Evolutionary conservation across 2,888 invertebrate genomes (phyloP).

Genomic region (Heteromyza rotundicornis): DNA sequence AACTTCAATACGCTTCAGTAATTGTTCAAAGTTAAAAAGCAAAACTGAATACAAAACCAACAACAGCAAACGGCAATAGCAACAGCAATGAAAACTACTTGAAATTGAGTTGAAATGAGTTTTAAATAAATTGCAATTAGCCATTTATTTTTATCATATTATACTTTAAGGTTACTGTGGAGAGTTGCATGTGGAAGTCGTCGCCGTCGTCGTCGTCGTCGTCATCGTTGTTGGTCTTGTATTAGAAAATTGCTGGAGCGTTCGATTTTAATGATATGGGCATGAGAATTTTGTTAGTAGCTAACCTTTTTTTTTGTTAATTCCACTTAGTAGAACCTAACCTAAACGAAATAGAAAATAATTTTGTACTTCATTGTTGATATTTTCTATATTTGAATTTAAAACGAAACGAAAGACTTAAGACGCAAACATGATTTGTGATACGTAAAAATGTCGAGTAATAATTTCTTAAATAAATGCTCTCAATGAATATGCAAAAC

Average conservation of each 20-base stretch:
- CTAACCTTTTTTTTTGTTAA: no score
- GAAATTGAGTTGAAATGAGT: conserved; percentile 34
- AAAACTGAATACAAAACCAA: background rate
- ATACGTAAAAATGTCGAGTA: background rate
- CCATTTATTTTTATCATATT: conserved; percentile 13
- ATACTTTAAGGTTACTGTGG: background rate
- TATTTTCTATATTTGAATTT: background rate
- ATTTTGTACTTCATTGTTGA: no score
- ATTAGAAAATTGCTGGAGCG: conserved; percentile 53
- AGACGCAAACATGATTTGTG: background rate
- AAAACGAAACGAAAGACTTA: background rate
- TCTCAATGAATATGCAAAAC: background rate
- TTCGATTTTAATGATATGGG: conserved; percentile 49
- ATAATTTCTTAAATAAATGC: background rate
- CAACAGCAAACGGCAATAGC: background rate
- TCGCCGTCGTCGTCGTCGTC: no score
- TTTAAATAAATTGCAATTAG: conserved; percentile 50
- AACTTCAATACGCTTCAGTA: conserved; percentile 51
- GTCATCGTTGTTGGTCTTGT: conserved; percentile 25
- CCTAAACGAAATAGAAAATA: no score
- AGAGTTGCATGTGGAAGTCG: conserved; percentile 21
- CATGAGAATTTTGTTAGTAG: background rate
- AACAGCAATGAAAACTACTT: conserved; percentile 11
- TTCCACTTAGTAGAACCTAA: no score
- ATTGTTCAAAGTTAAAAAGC: conserved; percentile 36